Evolutionary conservation across 2,888 invertebrate species (phyloP).

Genomic region (Eustalomyia histrio): DNA sequence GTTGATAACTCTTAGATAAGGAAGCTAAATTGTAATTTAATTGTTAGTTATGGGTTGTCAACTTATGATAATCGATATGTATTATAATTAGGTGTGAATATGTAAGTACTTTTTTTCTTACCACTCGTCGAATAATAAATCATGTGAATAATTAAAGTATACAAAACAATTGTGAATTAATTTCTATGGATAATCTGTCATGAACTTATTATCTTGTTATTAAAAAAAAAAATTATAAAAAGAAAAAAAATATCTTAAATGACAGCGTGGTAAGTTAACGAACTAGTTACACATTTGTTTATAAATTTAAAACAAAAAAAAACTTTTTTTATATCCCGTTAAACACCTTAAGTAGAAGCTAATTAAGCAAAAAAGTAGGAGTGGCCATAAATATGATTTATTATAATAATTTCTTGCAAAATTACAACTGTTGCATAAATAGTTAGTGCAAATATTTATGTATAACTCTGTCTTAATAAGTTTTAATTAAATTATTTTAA

Average conservation of each 20-base stretch:
- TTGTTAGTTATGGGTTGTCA: background rate
- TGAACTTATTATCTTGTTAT: slow-evolving; percentile 10
- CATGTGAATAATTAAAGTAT: slow-evolving; percentile 12
- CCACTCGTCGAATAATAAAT: background rate
- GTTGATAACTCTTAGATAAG: too few species aligned
- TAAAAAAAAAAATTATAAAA: background rate
- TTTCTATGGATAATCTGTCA: slow-evolving; percentile 1
- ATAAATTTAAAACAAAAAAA: background rate
- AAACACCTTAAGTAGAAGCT: background rate
- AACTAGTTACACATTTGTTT: background rate
- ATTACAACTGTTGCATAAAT: background rate
- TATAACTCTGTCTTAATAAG: background rate
- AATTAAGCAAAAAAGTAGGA: slow-evolving; percentile 10
- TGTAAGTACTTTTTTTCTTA: background rate
- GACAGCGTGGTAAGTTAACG: slow-evolving; percentile 20
- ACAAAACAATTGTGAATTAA: slow-evolving; percentile 6
- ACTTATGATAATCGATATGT: background rate
- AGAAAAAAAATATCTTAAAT: background rate
- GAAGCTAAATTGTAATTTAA: too few species aligned
- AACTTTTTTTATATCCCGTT: background rate
- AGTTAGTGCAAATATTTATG: background rate
- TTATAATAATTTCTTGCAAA: background rate
- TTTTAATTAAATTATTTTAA: background rate
- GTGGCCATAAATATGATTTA: slow-evolving; percentile 8
- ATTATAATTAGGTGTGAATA: slow-evolving; percentile 30